These are phyloP conservation scores for Triops longicaudatus DNA, from an alignment of 1,140 invertebrate species.

Conservation along the genomic window DNA sequence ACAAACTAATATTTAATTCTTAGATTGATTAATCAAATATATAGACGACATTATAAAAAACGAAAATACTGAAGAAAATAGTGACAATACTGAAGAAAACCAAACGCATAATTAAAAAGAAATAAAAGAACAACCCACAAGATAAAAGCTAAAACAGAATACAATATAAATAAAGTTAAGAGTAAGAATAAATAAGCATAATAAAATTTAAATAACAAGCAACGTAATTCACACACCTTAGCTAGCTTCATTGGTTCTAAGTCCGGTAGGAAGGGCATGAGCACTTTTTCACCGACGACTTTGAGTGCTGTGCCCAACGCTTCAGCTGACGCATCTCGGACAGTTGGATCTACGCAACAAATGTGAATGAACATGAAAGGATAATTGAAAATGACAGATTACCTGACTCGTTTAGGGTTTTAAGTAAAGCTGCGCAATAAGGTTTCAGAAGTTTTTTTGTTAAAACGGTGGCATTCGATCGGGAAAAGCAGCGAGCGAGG, in stretches of 20 bases:
- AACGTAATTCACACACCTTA: slow-evolving; percentile 51
- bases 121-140: too few relatives aligned
- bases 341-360: slow-evolving; percentile 61
- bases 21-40: too few relatives aligned
- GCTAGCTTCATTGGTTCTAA: slow-evolving; percentile 84
- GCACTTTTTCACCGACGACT: slow-evolving; percentile 82
- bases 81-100: too few relatives aligned
- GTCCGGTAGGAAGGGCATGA: slow-evolving; percentile 75
- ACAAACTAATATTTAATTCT: too few relatives aligned
- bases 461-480: slow-evolving; percentile 65
- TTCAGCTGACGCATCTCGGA: slow-evolving; percentile 75
- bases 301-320: slow-evolving; percentile 92
- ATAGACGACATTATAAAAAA: too few relatives aligned
- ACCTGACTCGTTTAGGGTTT: slow-evolving; percentile 69
- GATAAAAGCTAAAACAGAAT: too few relatives aligned
- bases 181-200: not conserved
- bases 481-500: slow-evolving; percentile 68
- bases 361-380: not conserved
- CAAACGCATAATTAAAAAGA: too few relatives aligned
- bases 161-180: slow-evolving; percentile 19
- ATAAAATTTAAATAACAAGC: not conserved
- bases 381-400: not conserved
- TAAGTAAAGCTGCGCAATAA: slow-evolving; percentile 67
- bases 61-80: too few relatives aligned
- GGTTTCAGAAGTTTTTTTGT: slow-evolving; percentile 90